A percentile compares a stretch with the other conserved stretches of the same genome.
These are phyloP conservation scores for Macaria liturata DNA, from an alignment of 2,888 invertebrate species.

Conservation along the genomic window DNA sequence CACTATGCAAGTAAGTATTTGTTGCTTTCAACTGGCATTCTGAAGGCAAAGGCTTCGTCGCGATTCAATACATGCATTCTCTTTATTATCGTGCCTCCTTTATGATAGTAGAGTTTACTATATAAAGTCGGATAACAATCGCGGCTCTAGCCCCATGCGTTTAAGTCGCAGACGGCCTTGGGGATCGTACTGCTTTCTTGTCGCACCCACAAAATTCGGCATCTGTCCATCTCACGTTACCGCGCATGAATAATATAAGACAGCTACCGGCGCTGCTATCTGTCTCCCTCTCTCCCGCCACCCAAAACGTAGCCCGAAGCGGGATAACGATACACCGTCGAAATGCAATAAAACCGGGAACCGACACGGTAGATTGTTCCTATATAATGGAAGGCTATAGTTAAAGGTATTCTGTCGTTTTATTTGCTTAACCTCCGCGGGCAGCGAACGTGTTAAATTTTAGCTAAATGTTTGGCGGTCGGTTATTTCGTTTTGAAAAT, in stretches of 20 bases:
- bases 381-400: slow-evolving; percentile 53
- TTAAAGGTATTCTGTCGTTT: slow-evolving; percentile 52
- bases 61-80: slow-evolving; percentile 59
- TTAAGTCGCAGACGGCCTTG: slow-evolving; percentile 64
- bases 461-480: slow-evolving; percentile 40
- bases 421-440: slow-evolving; percentile 58
- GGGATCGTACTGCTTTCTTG: slow-evolving; percentile 53
- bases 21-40: slow-evolving; percentile 29
- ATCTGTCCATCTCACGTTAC: slow-evolving; percentile 53
- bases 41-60: slow-evolving; percentile 33
- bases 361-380: slow-evolving; percentile 64
- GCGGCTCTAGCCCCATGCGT: slow-evolving; percentile 64
- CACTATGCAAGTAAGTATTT: too few relatives aligned
- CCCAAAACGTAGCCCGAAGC: slow-evolving; percentile 43
- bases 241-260: slow-evolving; percentile 73
- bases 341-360: slow-evolving; percentile 71
- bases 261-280: slow-evolving; percentile 56
- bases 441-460: slow-evolving; percentile 63
- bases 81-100: slow-evolving; percentile 52
- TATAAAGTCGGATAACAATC: slow-evolving; percentile 63
- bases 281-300: slow-evolving; percentile 52
- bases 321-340: slow-evolving; percentile 51
- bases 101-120: slow-evolving; percentile 39
- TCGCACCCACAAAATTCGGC: slow-evolving; percentile 51
- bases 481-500: neutral